These are phyloP conservation scores for Siniperca undulata DNA, from an alignment of 2,797 vertebrate species.

Conservation along the genomic window DNA sequence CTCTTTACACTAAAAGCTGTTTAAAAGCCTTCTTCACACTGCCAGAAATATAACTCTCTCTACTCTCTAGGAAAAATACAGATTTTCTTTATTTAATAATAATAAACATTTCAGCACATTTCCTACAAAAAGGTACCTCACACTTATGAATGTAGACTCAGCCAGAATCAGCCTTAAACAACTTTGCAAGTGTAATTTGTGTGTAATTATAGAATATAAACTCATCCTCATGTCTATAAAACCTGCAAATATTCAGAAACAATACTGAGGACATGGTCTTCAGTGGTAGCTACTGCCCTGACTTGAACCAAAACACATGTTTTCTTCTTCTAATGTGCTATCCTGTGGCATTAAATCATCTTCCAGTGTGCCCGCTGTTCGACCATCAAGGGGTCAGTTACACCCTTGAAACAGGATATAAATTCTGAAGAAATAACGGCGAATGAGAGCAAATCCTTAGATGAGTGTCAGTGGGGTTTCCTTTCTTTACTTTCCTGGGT, in stretches of 20 bases:
- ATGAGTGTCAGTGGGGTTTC: neutral
- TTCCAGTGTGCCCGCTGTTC: neutral
- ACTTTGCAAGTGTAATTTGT: too few species aligned
- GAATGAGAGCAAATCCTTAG: neutral
- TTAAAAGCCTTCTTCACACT: neutral
- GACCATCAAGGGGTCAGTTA: neutral
- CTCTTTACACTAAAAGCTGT: neutral
- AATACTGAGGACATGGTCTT: neutral
- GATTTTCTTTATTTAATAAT: neutral
- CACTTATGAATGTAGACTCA: neutral
- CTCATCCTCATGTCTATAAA: neutral
- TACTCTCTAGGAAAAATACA: too few species aligned
- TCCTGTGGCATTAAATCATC: neutral
- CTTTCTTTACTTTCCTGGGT: neutral
- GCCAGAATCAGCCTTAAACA: neutral
- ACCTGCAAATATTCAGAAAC: neutral
- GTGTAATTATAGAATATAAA: too few species aligned
- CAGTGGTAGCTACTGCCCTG: neutral
- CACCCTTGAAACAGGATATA: neutral
- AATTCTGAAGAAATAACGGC: neutral
- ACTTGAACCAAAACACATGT: neutral
- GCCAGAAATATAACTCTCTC: neutral
- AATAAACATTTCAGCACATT: neutral
- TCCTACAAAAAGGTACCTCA: neutral
- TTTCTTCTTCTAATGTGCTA: neutral